phyloP scores from a whole-genome alignment of 2,797 vertebrate species.

The Myotis vivesi region DNA sequence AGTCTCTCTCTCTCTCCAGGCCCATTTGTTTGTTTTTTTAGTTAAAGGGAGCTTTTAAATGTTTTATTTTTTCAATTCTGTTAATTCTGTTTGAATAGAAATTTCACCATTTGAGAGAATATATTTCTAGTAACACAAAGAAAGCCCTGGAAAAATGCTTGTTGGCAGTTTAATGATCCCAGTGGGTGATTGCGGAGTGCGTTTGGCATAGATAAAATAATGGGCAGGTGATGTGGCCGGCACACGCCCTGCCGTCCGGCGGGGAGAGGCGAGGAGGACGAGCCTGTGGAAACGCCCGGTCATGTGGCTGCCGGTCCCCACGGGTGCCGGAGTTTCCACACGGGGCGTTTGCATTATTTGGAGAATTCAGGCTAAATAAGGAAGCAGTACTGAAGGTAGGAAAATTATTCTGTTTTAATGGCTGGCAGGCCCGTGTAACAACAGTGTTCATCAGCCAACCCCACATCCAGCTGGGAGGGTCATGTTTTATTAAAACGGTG shows the following conservation, averaged over 20 bases:
- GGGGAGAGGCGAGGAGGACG: background rate
- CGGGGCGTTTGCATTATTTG: background rate
- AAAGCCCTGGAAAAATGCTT: background rate
- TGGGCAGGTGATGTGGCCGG: background rate
- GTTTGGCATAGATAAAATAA: background rate
- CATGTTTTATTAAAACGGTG: constrained; percentile 85
- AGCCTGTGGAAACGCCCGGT: background rate
- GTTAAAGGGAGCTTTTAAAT: background rate
- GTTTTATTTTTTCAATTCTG: background rate
- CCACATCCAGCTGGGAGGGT: constrained; percentile 70
- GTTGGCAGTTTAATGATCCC: background rate
- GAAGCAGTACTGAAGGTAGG: constrained; percentile 77
- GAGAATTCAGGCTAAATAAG: constrained; percentile 68
- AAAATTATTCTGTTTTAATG: constrained; percentile 72
- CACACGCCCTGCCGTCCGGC: background rate
- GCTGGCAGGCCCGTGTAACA: constrained; percentile 68
- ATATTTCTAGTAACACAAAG: background rate
- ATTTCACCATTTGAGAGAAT: background rate
- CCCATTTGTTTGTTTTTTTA: background rate
- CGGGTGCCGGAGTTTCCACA: constrained; percentile 51
- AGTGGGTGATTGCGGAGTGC: background rate
- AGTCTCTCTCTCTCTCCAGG: accelerated
- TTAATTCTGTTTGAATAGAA: background rate
- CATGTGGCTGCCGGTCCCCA: background rate
- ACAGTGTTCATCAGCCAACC: constrained; percentile 47